A percentile compares a stretch with the other conserved stretches of the same genome.
These are phyloP conservation scores for Ormyrus nitidulus DNA, from an alignment of 2,888 invertebrate genomes.

Conservation along the genomic window DNA sequence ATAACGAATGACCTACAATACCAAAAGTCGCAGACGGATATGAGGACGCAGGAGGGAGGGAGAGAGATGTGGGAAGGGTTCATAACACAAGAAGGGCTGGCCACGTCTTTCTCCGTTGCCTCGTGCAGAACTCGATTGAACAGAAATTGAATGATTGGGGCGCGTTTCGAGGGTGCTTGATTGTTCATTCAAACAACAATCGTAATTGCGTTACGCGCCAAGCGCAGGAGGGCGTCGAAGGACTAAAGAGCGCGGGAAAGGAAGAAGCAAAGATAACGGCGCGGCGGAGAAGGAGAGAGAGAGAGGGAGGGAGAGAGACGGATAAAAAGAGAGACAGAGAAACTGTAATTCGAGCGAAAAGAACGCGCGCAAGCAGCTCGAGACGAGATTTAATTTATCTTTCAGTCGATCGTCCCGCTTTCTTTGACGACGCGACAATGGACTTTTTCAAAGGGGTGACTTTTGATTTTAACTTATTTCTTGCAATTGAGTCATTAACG, in stretches of 20 bases:
- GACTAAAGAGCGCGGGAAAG: conserved; percentile 51
- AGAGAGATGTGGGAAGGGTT: conserved; percentile 17
- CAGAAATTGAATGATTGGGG: conserved; percentile 76
- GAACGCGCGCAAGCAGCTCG: conserved; percentile 18
- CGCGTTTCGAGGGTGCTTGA: conserved; percentile 74
- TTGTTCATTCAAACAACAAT: conserved; percentile 76
- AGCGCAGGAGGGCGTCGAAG: conserved; percentile 46
- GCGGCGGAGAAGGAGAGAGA: background rate
- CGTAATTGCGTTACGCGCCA: conserved; percentile 74
- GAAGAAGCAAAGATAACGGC: conserved; percentile 51
- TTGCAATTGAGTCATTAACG: background rate
- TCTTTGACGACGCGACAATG: conserved; percentile 6
- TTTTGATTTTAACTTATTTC: conserved; percentile 14
- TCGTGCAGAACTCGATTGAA: conserved; percentile 73
- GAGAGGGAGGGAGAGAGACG: conserved; percentile 5
- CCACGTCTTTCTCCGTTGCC: conserved; percentile 25
- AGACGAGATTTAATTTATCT: conserved; percentile 36
- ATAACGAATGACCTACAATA: background rate
- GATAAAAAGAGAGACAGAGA: background rate
- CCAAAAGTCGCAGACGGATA: background rate
- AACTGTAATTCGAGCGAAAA: background rate
- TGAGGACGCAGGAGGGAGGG: background rate
- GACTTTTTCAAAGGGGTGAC: background rate
- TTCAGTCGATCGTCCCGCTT: background rate
- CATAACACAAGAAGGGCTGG: conserved; percentile 32